Conservation (phyloP, 2,113 vertebrate species). For the Coregonus clupeaformis region DNA sequence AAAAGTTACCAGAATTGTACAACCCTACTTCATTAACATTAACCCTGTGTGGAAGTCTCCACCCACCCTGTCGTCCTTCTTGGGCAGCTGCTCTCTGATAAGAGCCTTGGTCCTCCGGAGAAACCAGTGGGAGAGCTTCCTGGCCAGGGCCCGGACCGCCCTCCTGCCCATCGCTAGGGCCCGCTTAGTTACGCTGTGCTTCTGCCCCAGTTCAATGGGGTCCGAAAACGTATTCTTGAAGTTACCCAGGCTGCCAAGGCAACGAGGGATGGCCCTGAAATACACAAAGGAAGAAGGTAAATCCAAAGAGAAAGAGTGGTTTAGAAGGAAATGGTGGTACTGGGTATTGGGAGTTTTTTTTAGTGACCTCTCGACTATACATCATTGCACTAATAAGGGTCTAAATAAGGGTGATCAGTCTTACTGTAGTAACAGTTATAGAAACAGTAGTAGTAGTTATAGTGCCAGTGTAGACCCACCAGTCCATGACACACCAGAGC, state of each 20-base stretch:
- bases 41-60: not conserved
- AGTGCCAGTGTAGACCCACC: slow-evolving; percentile 66
- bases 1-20: too few species aligned
- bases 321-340: too few species aligned
- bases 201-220: slow-evolving; percentile 90
- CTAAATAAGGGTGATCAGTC: not conserved
- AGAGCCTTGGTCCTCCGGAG: slow-evolving; percentile 89
- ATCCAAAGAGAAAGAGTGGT: not conserved
- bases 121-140: slow-evolving; percentile 82
- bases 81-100: slow-evolving; percentile 87
- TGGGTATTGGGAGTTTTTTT: too few species aligned
- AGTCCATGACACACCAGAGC: slow-evolving; percentile 98
- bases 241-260: slow-evolving; percentile 77
- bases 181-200: slow-evolving; percentile 89
- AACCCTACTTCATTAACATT: too few species aligned
- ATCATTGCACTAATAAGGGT: not conserved
- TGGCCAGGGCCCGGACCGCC: slow-evolving; percentile 78
- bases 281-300: slow-evolving; percentile 7
- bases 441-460: not conserved
- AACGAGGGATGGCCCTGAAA: slow-evolving; percentile 88
- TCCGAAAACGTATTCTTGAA: slow-evolving; percentile 89
- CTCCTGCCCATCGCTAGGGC: slow-evolving; percentile 86
- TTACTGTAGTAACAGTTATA: not conserved
- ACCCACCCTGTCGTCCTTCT: slow-evolving; percentile 91
- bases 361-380: too few species aligned